Evolutionary conservation across 2,797 vertebrate genomes (phyloP).

Genomic region (Sebastes paucispinis): DNA sequence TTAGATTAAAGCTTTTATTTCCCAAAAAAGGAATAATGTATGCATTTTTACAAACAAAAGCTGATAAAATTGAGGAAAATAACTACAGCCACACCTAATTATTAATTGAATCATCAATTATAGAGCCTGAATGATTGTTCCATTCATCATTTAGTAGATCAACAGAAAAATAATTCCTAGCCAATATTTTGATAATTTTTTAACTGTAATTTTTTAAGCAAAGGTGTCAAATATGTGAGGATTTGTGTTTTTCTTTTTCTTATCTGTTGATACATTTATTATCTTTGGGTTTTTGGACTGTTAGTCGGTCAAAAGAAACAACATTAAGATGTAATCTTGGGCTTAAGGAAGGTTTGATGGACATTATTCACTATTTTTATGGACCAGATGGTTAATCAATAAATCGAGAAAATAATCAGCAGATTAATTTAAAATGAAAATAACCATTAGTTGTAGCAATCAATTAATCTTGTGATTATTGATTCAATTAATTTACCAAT

Average conservation of each 20-base stretch:
- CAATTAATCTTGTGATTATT: neutral
- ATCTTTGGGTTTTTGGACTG: neutral
- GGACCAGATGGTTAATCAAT: neutral
- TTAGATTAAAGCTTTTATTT: neutral
- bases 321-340: neutral
- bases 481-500: neutral
- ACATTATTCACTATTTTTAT: neutral
- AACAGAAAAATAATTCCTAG: neutral
- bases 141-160: neutral
- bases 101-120: neutral
- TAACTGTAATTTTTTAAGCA: neutral
- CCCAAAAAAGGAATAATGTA: fast-evolving
- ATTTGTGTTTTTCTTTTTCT: neutral
- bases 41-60: neutral
- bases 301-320: neutral
- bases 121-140: neutral
- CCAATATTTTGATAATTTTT: neutral
- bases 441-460: neutral
- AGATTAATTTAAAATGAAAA: neutral
- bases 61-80: neutral
- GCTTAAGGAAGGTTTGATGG: neutral
- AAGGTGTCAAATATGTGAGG: neutral
- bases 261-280: neutral
- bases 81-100: neutral
- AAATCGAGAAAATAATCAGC: neutral